Evolutionary conservation across 2,113 vertebrate genomes (phyloP).

Genomic region (Leptobrachium leishanense): DNA sequence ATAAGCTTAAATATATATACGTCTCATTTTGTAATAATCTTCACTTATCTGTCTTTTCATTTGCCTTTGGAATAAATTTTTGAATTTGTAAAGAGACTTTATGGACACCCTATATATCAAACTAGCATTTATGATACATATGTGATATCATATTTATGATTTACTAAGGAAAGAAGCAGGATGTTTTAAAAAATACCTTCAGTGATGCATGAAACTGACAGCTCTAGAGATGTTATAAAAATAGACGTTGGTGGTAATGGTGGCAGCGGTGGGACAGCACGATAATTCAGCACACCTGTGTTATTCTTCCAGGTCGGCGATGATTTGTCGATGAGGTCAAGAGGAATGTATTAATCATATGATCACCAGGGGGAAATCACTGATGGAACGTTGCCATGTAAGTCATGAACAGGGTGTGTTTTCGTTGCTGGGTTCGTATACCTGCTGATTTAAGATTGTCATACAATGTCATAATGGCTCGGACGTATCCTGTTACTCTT

Average conservation of each 20-base stretch:
- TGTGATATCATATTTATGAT: no score
- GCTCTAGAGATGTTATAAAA: neutral
- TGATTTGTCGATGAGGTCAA: neutral
- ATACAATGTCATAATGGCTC: neutral
- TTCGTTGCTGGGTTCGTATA: conserved; percentile 3
- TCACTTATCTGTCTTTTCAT: no score
- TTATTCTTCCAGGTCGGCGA: neutral
- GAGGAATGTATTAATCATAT: conserved; percentile 6
- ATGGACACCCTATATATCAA: no score
- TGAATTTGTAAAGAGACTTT: no score
- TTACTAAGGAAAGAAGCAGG: no score
- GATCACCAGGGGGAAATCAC: neutral
- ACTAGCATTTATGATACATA: no score
- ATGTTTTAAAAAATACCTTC: neutral
- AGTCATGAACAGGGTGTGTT: neutral
- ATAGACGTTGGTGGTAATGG: neutral
- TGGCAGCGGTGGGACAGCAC: neutral
- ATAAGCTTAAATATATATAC: no score
- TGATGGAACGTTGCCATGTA: conserved; percentile 19
- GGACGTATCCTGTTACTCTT: conserved; percentile 31
- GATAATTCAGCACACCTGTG: neutral
- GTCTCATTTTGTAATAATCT: no score
- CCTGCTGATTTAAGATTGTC: conserved; percentile 21
- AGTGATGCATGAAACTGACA: neutral
- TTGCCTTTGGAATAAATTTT: no score